Evolutionary conservation across 1,140 invertebrate species (phyloP), one percentile per base, ranked within the genome.

Genomic region (Drosophila pruinosa): DNA sequence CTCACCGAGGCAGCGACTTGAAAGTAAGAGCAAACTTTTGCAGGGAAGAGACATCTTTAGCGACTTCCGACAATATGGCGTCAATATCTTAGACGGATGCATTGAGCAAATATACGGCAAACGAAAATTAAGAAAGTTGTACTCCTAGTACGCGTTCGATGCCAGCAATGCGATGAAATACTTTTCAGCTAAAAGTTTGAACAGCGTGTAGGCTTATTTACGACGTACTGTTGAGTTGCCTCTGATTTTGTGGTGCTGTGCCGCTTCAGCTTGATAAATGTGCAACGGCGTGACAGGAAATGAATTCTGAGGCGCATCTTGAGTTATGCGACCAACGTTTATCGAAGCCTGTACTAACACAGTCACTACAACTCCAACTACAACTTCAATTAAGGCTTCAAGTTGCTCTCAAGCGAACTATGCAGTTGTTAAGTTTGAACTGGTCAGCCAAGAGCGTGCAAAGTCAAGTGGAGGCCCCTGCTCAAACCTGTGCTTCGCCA

Each of bases 111-210:
- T 82, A 69, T 68, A 70, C 82, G 56, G 43, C 71, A 61, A 68
- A 57, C 71, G 82, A 72, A 75, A 78, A 88, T 88, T 86, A 86
- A 88, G 78, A 86, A 88, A 86, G 70, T 81, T 88, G 58, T 74
- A 58, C 26, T 31, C n/a, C 12, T n/a, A 54, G 59, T 53, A 45
- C 19, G 5, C 6, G 1, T 14, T n/a, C n/a, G n/a, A 19, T 14
- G 28, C 17, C 7, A 53, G 12, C 15, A 12, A 24, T 8, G 19
- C 19, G 38, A 31, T 6, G 31, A 5, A 34, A 10, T 15, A 8
- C 7, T 28, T 19, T 14, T 1, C 17, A 28, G 45, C 54, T 45
- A 57, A 52, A 56, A 59, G 56, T 68, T 75, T 64, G 72, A 77
- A 74, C 41, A 67, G 63, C 43, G 38, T 56, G 17, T 62, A 59